These are phyloP conservation scores for Ochotona curzoniae DNA, from an alignment of 2,113 vertebrate genomes.

Conservation along the genomic window DNA sequence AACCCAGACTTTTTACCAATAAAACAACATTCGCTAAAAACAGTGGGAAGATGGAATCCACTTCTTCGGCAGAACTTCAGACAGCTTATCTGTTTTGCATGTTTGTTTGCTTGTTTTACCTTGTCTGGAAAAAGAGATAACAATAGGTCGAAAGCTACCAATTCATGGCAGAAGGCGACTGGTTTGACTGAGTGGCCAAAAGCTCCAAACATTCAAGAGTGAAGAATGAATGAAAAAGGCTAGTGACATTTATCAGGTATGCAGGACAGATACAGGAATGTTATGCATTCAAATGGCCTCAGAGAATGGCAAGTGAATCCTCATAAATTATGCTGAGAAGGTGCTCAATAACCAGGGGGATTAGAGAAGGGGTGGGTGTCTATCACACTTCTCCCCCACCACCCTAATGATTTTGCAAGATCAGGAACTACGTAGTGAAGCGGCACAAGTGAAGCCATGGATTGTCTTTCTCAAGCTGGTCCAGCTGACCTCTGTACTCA, in stretches of 20 bases:
- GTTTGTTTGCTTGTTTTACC: neutral
- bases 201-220: neutral
- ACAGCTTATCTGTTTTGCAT: neutral
- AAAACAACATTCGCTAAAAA: neutral
- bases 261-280: neutral
- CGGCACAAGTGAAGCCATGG: neutral
- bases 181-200: neutral
- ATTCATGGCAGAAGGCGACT: neutral
- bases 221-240: neutral
- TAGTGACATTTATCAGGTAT: neutral
- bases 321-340: neutral
- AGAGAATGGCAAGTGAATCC: neutral
- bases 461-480: neutral
- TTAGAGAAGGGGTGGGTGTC: neutral
- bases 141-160: neutral
- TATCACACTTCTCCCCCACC: neutral
- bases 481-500: neutral
- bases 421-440: neutral
- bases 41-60: neutral
- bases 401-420: neutral
- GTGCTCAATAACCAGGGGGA: neutral
- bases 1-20: neutral
- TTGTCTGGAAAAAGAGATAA: neutral
- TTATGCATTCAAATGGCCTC: neutral
- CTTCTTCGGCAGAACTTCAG: neutral